Percentiles rank a stretch among this genome's conserved stretches.
phyloP scores from a whole-genome alignment of 1,140 invertebrate genomes.

The Ips nitidus region DNA sequence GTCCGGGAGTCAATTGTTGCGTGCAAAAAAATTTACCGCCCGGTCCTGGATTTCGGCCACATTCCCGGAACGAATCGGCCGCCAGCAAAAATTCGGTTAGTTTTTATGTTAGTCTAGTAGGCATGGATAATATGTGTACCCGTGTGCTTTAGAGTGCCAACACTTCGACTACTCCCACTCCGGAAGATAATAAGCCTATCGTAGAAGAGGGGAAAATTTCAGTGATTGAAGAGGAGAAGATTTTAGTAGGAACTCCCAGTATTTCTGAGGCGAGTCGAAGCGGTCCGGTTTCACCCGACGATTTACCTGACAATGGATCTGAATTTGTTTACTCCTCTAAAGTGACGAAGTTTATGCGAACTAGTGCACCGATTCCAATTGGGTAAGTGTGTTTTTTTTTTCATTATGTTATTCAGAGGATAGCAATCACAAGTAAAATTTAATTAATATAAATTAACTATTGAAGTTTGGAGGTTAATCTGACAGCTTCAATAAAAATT shows the following conservation, averaged over 20 bases:
- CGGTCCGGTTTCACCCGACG: slow-evolving; percentile 10
- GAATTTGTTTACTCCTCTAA: slow-evolving; percentile 18
- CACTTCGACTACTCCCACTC: slow-evolving; percentile 49
- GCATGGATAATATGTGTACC: background rate
- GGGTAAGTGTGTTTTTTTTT: slow-evolving; percentile 53
- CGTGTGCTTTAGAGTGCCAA: slow-evolving; percentile 41
- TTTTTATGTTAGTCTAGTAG: background rate
- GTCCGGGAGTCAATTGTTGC: slow-evolving; percentile 94
- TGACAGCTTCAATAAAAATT: too few species aligned
- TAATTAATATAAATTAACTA: too few species aligned
- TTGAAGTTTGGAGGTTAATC: too few species aligned
- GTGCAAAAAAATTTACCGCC: slow-evolving; percentile 92
- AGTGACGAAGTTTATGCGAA: slow-evolving; percentile 45
- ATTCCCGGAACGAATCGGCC: slow-evolving; percentile 79
- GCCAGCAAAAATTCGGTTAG: slow-evolving; percentile 55
- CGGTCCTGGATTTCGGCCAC: slow-evolving; percentile 90
- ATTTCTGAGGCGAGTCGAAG: slow-evolving; percentile 30
- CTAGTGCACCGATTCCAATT: slow-evolving; percentile 70
- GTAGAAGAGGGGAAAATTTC: slow-evolving; percentile 65
- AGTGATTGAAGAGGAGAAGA: slow-evolving; percentile 47
- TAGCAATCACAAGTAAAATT: too few species aligned
- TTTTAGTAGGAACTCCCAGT: slow-evolving; percentile 25
- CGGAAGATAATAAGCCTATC: slow-evolving; percentile 59
- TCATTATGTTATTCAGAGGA: too few species aligned
- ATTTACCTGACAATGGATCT: slow-evolving; percentile 19